Evolutionary conservation across 2,888 invertebrate species (phyloP).

Genomic region (Brachypalpus laphriformis): DNA sequence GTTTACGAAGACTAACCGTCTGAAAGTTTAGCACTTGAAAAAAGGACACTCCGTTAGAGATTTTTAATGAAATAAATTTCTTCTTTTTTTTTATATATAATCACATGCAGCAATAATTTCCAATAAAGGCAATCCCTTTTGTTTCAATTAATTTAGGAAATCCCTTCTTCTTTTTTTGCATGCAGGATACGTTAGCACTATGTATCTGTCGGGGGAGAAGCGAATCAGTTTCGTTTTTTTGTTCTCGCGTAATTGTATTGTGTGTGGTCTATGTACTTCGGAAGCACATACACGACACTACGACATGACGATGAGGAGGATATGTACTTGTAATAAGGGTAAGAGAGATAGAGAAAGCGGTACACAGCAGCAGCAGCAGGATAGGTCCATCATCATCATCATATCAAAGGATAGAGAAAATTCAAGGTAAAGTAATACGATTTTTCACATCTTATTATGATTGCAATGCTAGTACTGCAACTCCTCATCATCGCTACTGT

Average conservation of each 20-base stretch:
- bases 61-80: conserved; percentile 11
- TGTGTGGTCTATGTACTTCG: conserved; percentile 67
- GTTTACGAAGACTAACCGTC: conserved; percentile 64
- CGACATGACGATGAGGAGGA: conserved; percentile 50
- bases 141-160: conserved; percentile 2
- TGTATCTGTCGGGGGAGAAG: conserved; percentile 34
- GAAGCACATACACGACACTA: conserved; percentile 68
- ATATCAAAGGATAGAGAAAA: conserved; percentile 73
- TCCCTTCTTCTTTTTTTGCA: background rate
- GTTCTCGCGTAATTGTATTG: conserved; percentile 63
- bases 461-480: conserved; percentile 63
- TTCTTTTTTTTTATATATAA: background rate
- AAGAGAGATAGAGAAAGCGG: conserved; percentile 64
- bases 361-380: conserved; percentile 61
- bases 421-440: conserved; percentile 74
- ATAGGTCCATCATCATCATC: conserved; percentile 72
- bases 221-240: conserved; percentile 6
- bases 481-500: conserved; percentile 33
- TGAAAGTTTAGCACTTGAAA: conserved; percentile 53
- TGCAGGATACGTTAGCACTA: conserved; percentile 48
- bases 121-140: background rate
- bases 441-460: conserved; percentile 66
- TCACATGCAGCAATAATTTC: background rate
- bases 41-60: background rate
- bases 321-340: conserved; percentile 61